A percentile compares a stretch with the other conserved stretches of the same genome.
These are phyloP conservation scores for Brachyhypopomus occidentalis DNA, from an alignment of 2,113 vertebrate genomes.

Conservation along the genomic window DNA sequence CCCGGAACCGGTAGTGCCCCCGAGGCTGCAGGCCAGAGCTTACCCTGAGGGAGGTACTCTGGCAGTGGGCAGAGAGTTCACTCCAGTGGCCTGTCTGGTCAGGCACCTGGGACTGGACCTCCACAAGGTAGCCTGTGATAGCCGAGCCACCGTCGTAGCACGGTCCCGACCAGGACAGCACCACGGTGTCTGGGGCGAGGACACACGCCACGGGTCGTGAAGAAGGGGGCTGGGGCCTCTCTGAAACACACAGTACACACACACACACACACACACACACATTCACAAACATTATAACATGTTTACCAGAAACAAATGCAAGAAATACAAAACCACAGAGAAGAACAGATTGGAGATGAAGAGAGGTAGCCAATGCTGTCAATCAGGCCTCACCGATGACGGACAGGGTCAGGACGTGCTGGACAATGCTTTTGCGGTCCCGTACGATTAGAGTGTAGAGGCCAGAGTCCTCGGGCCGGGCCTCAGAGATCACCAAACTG, in stretches of 20 bases:
- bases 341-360: neutral
- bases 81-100: slow-evolving; percentile 60
- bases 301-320: neutral
- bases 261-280: neutral
- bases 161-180: slow-evolving; percentile 80
- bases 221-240: slow-evolving; percentile 73
- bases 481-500: slow-evolving; percentile 68
- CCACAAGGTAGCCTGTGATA: slow-evolving; percentile 74
- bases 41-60: slow-evolving; percentile 74
- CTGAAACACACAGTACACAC: slow-evolving; percentile 56
- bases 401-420: slow-evolving; percentile 71
- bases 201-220: slow-evolving; percentile 70
- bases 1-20: slow-evolving; percentile 72
- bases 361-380: neutral
- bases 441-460: slow-evolving; percentile 69
- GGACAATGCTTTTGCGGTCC: slow-evolving; percentile 68
- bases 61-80: slow-evolving; percentile 65
- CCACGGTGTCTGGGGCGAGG: slow-evolving; percentile 61
- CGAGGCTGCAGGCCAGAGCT: slow-evolving; percentile 63
- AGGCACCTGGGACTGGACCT: slow-evolving; percentile 58
- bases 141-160: slow-evolving; percentile 80
- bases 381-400: slow-evolving; percentile 69
- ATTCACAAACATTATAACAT: neutral
- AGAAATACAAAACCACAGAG: neutral
- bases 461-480: slow-evolving; percentile 67